Evolutionary conservation across 2,888 invertebrate species (phyloP).

Genomic region (Polia nebulosa): DNA sequence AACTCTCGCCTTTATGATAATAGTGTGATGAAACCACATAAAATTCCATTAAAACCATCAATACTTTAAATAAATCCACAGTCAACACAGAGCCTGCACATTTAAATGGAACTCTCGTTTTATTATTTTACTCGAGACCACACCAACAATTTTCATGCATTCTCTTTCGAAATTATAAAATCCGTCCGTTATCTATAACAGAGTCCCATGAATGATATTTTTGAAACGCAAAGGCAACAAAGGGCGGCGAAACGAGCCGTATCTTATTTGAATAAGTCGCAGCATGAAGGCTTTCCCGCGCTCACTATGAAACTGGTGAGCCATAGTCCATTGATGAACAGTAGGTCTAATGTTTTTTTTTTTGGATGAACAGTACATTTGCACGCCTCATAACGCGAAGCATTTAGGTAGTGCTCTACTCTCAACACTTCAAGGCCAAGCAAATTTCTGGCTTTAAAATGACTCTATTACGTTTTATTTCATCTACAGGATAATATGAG

Average conservation of each 20-base stretch:
- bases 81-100: background rate
- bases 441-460: too few species aligned
- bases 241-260: slow-evolving; percentile 65
- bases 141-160: background rate
- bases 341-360: slow-evolving; percentile 12
- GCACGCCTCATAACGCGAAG: too few species aligned
- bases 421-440: too few species aligned
- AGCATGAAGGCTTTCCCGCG: slow-evolving; percentile 62
- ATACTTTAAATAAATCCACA: background rate
- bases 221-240: slow-evolving; percentile 68
- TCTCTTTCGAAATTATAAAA: slow-evolving; percentile 42
- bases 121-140: background rate
- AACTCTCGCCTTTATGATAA: too few species aligned
- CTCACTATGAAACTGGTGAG: slow-evolving; percentile 51
- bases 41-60: background rate
- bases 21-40: background rate
- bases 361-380: too few species aligned
- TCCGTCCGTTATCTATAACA: slow-evolving; percentile 49
- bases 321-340: slow-evolving; percentile 27
- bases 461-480: too few species aligned
- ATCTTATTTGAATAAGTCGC: slow-evolving; percentile 73
- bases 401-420: too few species aligned
- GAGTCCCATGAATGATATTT: slow-evolving; percentile 59
- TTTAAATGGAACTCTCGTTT: background rate
- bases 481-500: too few species aligned